Base-by-base conservation (phyloP, 2,888 invertebrate species). In the Aricia artaxerxes region DNA sequence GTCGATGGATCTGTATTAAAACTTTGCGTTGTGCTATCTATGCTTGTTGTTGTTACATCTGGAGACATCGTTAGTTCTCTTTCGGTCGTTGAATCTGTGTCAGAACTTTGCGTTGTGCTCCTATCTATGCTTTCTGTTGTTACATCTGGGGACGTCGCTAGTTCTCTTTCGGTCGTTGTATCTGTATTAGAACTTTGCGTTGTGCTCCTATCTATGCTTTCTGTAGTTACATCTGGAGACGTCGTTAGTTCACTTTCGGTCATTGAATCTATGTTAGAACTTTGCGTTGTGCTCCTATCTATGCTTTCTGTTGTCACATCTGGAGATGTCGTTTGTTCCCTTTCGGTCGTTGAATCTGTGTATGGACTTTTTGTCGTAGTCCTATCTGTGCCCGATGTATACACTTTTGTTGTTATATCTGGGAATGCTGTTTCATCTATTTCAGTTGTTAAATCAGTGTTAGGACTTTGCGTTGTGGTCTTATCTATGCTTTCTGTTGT, bases 91-190 rank as follows among this genome's bases (percentile, higher is more conserved):
- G n/a, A n/a, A 77, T 60, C 38, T 0, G 64, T 44, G 13, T 11
- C 13, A 4, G 24, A 11, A 53, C 53, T 13, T 53, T 13, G 53
- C 53, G 13, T 53, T 13, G 53, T 53, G 4, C 0, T 53, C 0
- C 31, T 49, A 9, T 44, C 44, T 24, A 0, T 40, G 6, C n/a
- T 7, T 1, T 64, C 35, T 64, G 80, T 77, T 2, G 69, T 69
- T 35, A 44, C 4, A 13, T 16, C 13, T 11, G 60, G 31, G 5
- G 40, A 16, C 0, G 53, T 75, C 1, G 80, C 80, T 1, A 60
- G 78, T 31, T 78, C 31, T 0, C 16, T 38, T 0, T n/a, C 24
- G 16, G 81, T 80, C 1, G 79, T 79, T 16, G 35, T 16, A 64
- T 31, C 44, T 0, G 57, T 72, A 0, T 53, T n/a, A 49, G 64